phyloP scores from a whole-genome alignment of 2,797 vertebrate genomes.

The Tauraco hartlaubi region DNA sequence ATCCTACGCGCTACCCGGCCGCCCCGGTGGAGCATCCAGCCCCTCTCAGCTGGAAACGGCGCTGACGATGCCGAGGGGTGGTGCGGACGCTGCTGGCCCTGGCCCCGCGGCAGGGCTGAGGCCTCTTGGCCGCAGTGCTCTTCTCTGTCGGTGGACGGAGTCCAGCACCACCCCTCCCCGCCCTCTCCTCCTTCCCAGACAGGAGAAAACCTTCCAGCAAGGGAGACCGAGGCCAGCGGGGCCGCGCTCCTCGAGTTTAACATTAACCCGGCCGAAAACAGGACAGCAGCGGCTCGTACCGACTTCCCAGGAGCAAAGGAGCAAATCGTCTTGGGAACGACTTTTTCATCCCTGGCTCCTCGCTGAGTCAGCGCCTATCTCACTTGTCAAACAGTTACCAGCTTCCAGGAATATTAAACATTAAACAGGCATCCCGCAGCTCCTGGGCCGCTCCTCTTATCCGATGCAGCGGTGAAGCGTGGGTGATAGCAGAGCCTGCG shows the following conservation, averaged over 20 bases:
- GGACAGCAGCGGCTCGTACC: background rate
- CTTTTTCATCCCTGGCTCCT: background rate
- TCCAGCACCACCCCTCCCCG: slow-evolving; percentile 44
- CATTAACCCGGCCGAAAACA: background rate
- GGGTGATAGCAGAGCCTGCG: background rate
- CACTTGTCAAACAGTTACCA: slow-evolving; percentile 28
- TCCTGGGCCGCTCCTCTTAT: background rate
- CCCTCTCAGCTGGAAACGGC: background rate
- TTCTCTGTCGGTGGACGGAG: background rate
- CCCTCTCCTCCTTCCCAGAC: background rate
- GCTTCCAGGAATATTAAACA: slow-evolving; percentile 49
- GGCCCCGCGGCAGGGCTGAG: background rate
- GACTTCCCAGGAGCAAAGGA: background rate
- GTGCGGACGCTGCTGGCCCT: background rate
- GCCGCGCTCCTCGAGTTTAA: background rate
- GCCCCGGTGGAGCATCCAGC: background rate
- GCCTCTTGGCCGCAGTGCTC: background rate
- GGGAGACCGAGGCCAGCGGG: background rate
- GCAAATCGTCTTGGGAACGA: background rate
- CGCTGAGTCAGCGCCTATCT: slow-evolving; percentile 34
- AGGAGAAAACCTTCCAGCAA: background rate
- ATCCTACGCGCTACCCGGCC: rapidly evolving
- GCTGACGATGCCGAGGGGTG: rapidly evolving
- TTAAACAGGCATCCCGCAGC: slow-evolving; percentile 1
- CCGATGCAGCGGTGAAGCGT: rapidly evolving